Conservation (phyloP, 2,888 invertebrate species). For the Eucera pruinosa region DNA sequence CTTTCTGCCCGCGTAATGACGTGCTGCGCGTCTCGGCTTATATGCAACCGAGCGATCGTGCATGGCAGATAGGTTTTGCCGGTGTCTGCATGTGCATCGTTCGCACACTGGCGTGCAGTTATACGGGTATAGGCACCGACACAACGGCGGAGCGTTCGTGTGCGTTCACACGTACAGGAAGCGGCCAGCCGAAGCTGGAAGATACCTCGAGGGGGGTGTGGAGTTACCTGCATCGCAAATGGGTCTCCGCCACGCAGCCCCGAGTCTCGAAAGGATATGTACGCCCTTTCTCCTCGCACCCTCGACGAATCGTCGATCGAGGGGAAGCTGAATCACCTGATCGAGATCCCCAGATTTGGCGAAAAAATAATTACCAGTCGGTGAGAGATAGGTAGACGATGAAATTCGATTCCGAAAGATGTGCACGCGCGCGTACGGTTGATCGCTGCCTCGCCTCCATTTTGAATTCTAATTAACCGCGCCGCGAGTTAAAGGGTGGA, state of each 20-base stretch:
- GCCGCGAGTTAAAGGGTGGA: constrained; percentile 1
- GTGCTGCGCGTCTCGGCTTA: constrained; percentile 75
- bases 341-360: constrained; percentile 59
- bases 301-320: constrained; percentile 53
- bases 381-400: constrained; percentile 33
- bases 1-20: constrained; percentile 78
- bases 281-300: constrained; percentile 61
- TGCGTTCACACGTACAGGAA: constrained; percentile 56
- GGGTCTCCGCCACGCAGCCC: constrained; percentile 76
- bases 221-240: constrained; percentile 74
- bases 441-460: constrained; percentile 33
- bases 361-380: constrained; percentile 55
- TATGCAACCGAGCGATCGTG: constrained; percentile 80
- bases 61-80: constrained; percentile 78
- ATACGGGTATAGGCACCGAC: constrained; percentile 11
- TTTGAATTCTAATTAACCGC: constrained; percentile 41
- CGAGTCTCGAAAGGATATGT: constrained; percentile 60
- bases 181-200: constrained; percentile 63
- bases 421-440: constrained; percentile 24
- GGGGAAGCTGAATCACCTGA: constrained; percentile 56
- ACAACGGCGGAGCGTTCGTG: background rate
- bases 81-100: constrained; percentile 70
- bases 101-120: constrained; percentile 28
- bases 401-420: constrained; percentile 41
- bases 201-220: constrained; percentile 67